phyloP scores from a whole-genome alignment of 2,888 invertebrate genomes.

The Drosophila dives region DNA sequence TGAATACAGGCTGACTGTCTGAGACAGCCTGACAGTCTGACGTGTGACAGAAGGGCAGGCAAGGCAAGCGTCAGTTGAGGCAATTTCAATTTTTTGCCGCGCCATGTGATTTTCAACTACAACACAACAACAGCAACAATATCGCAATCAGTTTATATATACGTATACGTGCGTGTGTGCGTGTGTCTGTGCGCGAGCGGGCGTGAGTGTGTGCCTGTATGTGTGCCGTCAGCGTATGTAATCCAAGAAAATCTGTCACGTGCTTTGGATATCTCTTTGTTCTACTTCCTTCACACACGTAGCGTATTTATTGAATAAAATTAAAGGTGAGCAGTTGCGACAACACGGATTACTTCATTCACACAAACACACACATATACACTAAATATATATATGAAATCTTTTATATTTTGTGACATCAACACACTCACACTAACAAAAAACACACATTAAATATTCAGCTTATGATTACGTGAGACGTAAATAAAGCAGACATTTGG shows the following conservation, averaged over 20 bases:
- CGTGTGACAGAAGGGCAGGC: conserved; percentile 13
- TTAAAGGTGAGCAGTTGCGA: conserved; percentile 62
- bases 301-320: conserved; percentile 69
- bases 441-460: conserved; percentile 46
- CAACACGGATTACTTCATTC: conserved; percentile 44
- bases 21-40: conserved; percentile 14
- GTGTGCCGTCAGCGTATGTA: conserved; percentile 54
- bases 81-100: conserved; percentile 57
- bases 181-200: conserved; percentile 7
- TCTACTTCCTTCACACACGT: conserved; percentile 40
- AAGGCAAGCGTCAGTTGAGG: conserved; percentile 27
- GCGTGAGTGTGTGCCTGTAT: conserved; percentile 27
- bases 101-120: conserved; percentile 51
- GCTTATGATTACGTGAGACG: conserved; percentile 48
- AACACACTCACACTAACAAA: not conserved
- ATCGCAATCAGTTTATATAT: conserved; percentile 18
- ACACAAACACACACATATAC: not conserved
- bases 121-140: conserved; percentile 50
- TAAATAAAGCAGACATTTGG: conserved; percentile 14
- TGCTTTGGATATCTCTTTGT: conserved; percentile 75
- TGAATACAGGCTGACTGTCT: conserved; percentile 31
- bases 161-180: conserved; percentile 11
- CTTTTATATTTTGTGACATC: conserved; percentile 1
- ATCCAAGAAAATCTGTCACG: conserved; percentile 77
- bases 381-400: not conserved